A percentile compares a stretch with the other conserved stretches of the same genome.
Conservation (phyloP, 1,140 invertebrate genomes). For the Nylanderia fulva region DNA sequence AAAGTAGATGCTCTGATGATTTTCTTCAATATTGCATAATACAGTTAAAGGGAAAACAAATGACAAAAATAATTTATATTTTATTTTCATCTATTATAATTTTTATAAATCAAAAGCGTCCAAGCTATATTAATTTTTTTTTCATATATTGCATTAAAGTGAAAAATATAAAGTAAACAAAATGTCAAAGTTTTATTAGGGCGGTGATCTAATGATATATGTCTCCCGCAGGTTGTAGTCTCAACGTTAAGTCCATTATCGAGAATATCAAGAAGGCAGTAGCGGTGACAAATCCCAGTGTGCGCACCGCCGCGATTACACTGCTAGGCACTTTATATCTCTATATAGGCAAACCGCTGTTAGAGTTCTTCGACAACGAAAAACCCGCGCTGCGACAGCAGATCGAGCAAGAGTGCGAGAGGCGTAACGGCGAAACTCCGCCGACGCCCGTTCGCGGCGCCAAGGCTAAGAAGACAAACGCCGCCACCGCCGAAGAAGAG, state of each 20-base stretch:
- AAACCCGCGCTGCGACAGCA: slow-evolving; percentile 94
- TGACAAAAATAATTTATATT: too few relatives aligned
- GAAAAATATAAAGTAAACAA: neutral
- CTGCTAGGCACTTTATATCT: slow-evolving; percentile 91
- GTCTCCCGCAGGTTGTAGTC: slow-evolving; percentile 84
- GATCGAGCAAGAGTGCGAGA: slow-evolving; percentile 95
- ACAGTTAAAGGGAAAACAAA: too few relatives aligned
- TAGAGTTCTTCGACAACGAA: slow-evolving; percentile 94
- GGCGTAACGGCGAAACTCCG: slow-evolving; percentile 90
- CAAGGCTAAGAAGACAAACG: slow-evolving; percentile 71
- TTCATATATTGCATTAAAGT: neutral
- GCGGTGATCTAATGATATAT: neutral
- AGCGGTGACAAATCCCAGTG: slow-evolving; percentile 93
- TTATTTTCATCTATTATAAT: too few relatives aligned
- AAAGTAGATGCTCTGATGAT: too few relatives aligned
- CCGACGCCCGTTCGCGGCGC: slow-evolving; percentile 90
- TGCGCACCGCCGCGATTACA: slow-evolving; percentile 91
- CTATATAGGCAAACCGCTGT: slow-evolving; percentile 92
- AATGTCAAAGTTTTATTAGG: slow-evolving; percentile 6
- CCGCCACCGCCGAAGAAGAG: slow-evolving; percentile 82
- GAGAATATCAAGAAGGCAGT: slow-evolving; percentile 94
- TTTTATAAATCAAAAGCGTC: too few relatives aligned
- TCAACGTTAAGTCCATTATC: slow-evolving; percentile 93
- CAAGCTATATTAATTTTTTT: too few relatives aligned
- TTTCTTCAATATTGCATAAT: too few relatives aligned